Base-by-base conservation (phyloP, 2,113 vertebrate species). In the Myrmecophaga tridactyla region DNA sequence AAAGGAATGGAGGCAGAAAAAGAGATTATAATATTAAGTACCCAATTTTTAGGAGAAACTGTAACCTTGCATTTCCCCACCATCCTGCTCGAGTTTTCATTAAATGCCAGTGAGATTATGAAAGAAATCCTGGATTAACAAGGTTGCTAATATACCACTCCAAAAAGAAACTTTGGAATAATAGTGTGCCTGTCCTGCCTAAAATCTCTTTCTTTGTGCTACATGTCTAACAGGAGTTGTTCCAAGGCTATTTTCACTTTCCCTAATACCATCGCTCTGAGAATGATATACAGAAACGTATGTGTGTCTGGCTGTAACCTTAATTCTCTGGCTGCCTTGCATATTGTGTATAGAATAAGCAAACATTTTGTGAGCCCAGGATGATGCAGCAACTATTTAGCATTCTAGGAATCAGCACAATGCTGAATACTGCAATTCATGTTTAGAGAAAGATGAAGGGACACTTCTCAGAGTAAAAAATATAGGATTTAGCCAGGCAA, bases 11-110 rank as follows among this genome's bases (percentile, higher is more conserved):
- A 63, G 87, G 53, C 18, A 1, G 17, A 80, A 80, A 93, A 81
- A 51, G 63, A 92, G 78, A 80, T 86, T 63, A 65, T 80, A 48
- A 70, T 80, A 48, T 56, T 92, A 86, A 90, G 91, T 31, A n/a
- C 12, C 86, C 72, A 9, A 0, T 90, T 77, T n/a, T 58, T n/a
- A 51, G 21, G 13, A 21, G 8, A 25, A 84, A 29, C 0, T 15
- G 69, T 36, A 84, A 46, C 58, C 25, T 89, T 41, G 20, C 11
- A 88, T 25, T 21, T 89, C 48, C 83, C 94, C 43, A 41, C 20
- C 51, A 69, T 29, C 15, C 51, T 41, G 5, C 21, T 60, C 46
- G 80, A 95, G 43, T 48, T 89, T 80, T 86, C 60, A 94, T 85
- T 60, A 80, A 91, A 23, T 90, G 70, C 18, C 65, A 51, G 60